Conservation (phyloP, 2,888 invertebrate species). For the Peribatodes rhomboidaria region DNA sequence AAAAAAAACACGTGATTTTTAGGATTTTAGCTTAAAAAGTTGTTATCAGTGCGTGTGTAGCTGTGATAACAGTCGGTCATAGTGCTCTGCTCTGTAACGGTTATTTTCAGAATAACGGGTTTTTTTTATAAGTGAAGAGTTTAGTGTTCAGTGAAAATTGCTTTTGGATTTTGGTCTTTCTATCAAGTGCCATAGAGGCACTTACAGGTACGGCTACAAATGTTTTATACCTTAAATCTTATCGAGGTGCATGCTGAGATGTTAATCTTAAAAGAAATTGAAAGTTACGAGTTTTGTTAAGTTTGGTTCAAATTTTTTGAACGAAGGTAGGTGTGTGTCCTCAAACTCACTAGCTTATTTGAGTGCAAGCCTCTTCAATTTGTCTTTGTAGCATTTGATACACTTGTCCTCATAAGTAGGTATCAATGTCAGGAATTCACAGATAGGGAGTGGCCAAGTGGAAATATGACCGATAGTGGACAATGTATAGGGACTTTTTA, state of each 20-base stretch:
- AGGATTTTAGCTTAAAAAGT: constrained; percentile 38
- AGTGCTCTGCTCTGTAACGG: constrained; percentile 26
- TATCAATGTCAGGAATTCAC: background rate
- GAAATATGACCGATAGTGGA: constrained; percentile 13
- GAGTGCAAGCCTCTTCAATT: no score
- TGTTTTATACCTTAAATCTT: background rate
- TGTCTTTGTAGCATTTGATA: no score
- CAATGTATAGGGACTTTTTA: constrained; percentile 12
- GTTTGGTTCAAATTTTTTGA: no score
- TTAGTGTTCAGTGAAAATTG: constrained; percentile 22
- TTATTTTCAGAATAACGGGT: constrained; percentile 23
- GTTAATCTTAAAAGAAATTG: no score
- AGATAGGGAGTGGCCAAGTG: background rate
- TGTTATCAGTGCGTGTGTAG: constrained; percentile 52
- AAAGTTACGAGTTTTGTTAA: no score
- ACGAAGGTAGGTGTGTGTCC: no score
- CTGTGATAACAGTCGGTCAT: constrained; percentile 43
- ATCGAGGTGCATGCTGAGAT: background rate
- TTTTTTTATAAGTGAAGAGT: constrained; percentile 34
- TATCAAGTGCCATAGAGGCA: constrained; percentile 46
- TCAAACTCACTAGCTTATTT: no score
- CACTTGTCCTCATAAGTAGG: background rate
- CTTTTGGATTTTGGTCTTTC: constrained; percentile 31
- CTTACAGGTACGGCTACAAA: constrained; percentile 36
- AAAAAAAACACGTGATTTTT: constrained; percentile 48